Percentiles rank a stretch among this genome's conserved stretches.
Evolutionary conservation across 2,113 vertebrate species (phyloP).

Genomic region (Nansenia antarctica): DNA sequence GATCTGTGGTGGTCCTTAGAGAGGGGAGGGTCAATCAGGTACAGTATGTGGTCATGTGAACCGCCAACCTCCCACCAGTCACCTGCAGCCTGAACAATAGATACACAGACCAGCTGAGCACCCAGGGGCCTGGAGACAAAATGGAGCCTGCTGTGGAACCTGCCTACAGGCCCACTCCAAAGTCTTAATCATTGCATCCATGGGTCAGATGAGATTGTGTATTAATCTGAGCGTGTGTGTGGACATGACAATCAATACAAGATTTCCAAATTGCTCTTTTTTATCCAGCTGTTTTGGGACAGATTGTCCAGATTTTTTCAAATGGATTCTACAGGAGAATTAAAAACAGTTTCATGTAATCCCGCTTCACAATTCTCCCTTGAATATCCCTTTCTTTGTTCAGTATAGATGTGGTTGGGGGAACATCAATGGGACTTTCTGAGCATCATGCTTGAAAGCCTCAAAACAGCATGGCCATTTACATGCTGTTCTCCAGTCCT

Average conservation of each 20-base stretch:
- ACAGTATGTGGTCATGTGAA: neutral
- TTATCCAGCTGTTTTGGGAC: no score
- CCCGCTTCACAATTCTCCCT: neutral
- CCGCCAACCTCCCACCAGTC: neutral
- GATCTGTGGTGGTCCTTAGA: neutral
- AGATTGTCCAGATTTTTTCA: neutral
- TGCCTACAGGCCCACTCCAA: neutral
- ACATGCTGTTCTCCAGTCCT: neutral
- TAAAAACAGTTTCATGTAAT: neutral
- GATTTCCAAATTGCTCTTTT: neutral
- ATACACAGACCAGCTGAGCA: neutral
- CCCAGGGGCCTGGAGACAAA: neutral
- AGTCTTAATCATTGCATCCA: neutral
- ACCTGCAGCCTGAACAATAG: neutral
- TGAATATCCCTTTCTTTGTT: no score
- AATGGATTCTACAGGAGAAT: neutral
- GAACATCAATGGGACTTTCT: neutral
- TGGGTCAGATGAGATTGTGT: neutral
- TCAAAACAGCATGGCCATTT: neutral
- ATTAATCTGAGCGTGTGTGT: no score
- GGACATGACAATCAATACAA: neutral
- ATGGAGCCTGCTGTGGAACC: neutral
- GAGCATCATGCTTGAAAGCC: neutral
- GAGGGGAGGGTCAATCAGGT: neutral
- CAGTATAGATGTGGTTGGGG: neutral